Evolutionary conservation across 2,888 invertebrate genomes (phyloP).

Genomic region (Eremobia ochroleuca): DNA sequence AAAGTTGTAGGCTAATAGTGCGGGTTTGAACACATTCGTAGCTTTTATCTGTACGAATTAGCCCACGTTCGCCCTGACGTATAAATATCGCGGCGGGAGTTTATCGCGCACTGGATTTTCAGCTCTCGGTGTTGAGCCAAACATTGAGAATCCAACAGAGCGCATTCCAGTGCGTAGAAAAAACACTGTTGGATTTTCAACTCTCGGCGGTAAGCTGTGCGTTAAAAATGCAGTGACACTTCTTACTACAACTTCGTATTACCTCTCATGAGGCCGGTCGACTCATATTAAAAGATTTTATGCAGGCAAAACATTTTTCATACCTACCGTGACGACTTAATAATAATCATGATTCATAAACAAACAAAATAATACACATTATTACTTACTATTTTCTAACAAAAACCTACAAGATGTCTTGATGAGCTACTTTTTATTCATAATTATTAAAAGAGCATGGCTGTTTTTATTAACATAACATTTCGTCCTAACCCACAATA

Average conservation of each 20-base stretch:
- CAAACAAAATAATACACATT: conserved; percentile 31
- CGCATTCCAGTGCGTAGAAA: no score
- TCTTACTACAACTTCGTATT: background rate
- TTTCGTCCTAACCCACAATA: conserved; percentile 16
- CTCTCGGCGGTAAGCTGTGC: no score
- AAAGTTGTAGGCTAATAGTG: background rate
- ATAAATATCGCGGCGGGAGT: no score
- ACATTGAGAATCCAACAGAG: no score
- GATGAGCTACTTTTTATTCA: conserved; percentile 18
- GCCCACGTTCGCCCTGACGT: no score
- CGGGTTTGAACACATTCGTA: no score
- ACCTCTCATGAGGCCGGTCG: background rate
- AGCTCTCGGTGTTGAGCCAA: no score
- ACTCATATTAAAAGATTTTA: conserved; percentile 10
- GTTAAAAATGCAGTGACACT: no score
- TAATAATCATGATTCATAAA: background rate
- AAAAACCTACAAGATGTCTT: conserved; percentile 6
- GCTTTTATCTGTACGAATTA: no score
- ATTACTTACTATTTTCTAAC: conserved; percentile 12
- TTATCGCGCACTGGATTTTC: no score
- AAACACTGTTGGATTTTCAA: no score
- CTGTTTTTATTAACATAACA: conserved; percentile 35
- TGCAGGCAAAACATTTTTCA: background rate
- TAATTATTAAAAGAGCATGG: conserved; percentile 17
- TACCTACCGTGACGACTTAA: background rate